Base-by-base conservation (phyloP, 2,797 vertebrate species). In the Eidolon dupreanum region DNA sequence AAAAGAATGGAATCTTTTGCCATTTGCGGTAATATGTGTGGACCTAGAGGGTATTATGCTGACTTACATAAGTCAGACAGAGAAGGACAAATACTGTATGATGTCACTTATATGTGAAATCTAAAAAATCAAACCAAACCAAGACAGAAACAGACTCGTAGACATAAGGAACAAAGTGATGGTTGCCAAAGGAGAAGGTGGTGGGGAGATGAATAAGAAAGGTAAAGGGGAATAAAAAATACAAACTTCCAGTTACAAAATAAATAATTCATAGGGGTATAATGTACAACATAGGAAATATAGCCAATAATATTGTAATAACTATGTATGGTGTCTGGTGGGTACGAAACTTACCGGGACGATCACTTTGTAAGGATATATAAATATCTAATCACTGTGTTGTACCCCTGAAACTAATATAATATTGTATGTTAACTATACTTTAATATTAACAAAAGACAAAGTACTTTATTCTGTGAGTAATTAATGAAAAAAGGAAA, bases 401-500 rank as follows among this genome's bases (percentile, higher is more conserved):
- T 53, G n/a, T 53, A 53, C n/a, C 53, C 6, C 31, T 53, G 73
- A 75, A 53, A 53, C 49, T 53, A 75, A 75, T 75, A 53, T 10
- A 51, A 75, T 53, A 75, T 22, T 33, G 31, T 75, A 51, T 22
- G n/a, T 75, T 75, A 53, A 53, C 46, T 33, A 53, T 22, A 77
- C n/a, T 77, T 24, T 36, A 36, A 38, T 75, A 75, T 24, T 36
- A 94, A 70, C 41, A 90, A 91, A 33, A 66, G 93, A 65, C 26
- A 74, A 88, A 41, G 22, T 10, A 71, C 22, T 92, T 77, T 71
- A 78, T 74, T 86, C 57, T 92, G 55, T 70, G n/a, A 94, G 33
- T 65, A 88, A 84, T 83, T 63, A 84, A 31, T 20, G 91, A 86
- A 38, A 20, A 94, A 84, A 84, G n/a, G 9, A 94, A 96, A 85